Evolutionary conservation across 2,797 vertebrate genomes (phyloP).

Genomic region (Telmatherina bonti): DNA sequence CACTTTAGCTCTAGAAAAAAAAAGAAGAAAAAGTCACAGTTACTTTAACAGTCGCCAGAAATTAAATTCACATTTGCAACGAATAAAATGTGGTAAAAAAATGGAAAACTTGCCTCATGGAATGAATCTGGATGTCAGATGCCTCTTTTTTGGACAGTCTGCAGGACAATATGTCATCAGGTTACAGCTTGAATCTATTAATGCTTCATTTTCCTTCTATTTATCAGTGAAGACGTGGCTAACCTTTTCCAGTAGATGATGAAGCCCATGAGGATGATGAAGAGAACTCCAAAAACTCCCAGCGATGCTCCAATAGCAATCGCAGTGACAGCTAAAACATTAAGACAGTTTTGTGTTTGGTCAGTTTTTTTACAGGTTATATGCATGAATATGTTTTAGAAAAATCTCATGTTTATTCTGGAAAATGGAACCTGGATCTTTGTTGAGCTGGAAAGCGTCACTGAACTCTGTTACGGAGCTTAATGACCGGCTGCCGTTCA

Average conservation of each 20-base stretch:
- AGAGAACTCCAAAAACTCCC: constrained; percentile 61
- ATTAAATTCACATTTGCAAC: neutral
- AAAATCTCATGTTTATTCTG: neutral
- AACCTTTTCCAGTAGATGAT: constrained; percentile 80
- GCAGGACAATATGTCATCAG: neutral
- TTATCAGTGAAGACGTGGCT: neutral
- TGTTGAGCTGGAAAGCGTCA: rapidly evolving
- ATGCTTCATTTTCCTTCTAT: neutral
- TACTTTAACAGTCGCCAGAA: neutral
- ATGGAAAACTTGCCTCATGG: constrained; percentile 70
- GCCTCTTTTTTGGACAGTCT: constrained; percentile 66
- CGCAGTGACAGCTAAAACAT: constrained; percentile 27
- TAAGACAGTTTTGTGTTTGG: no score
- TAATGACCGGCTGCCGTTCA: neutral
- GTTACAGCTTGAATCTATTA: neutral
- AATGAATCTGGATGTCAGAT: constrained; percentile 77
- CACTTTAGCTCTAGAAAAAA: constrained; percentile 76
- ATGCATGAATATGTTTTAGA: neutral
- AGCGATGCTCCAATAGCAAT: constrained; percentile 55
- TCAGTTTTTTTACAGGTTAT: neutral
- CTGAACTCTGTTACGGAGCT: constrained; percentile 22
- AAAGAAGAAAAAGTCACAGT: constrained; percentile 30
- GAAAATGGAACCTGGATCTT: constrained; percentile 64
- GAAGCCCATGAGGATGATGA: constrained; percentile 61
- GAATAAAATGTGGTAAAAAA: neutral